phyloP scores from a whole-genome alignment of 2,888 invertebrate species.

The Nemapogon koenigi region DNA sequence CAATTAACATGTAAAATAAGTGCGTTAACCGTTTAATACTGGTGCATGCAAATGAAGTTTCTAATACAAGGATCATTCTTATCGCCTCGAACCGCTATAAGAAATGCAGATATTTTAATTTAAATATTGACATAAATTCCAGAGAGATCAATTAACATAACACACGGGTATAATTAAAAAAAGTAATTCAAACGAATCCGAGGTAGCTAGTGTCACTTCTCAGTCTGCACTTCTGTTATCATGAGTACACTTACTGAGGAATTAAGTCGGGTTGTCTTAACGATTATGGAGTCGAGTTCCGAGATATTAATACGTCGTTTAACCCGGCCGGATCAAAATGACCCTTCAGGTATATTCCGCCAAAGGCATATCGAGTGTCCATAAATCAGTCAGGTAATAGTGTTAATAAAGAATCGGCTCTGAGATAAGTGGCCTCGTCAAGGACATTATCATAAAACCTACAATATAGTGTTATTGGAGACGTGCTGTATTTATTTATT shows the following conservation, averaged over 20 bases:
- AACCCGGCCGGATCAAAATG: constrained; percentile 26
- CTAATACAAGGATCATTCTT: no score
- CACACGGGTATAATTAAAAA: constrained; percentile 1
- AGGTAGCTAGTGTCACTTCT: neutral
- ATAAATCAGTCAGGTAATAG: constrained; percentile 43
- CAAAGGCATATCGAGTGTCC: constrained; percentile 27
- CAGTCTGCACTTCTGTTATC: constrained; percentile 3
- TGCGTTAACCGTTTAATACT: no score
- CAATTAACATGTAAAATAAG: no score
- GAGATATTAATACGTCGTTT: constrained; percentile 9
- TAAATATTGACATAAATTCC: no score
- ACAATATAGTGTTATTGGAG: constrained; percentile 54
- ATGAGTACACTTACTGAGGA: constrained; percentile 19
- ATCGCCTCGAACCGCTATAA: no score
- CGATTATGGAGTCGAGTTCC: constrained; percentile 38
- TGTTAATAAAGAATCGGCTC: constrained; percentile 51
- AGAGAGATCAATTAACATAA: constrained; percentile 4
- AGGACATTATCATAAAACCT: constrained; percentile 53
- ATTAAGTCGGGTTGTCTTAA: constrained; percentile 49
- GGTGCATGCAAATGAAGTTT: no score
- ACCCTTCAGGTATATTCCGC: constrained; percentile 30
- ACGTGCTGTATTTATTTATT: constrained; percentile 33
- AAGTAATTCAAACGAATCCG: neutral
- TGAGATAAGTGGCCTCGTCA: constrained; percentile 37
- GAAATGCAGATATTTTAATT: no score